Evolutionary conservation across 2,113 vertebrate species (phyloP), one percentile per base, ranked within the genome.

Genomic region (Antennarius striatus): DNA sequence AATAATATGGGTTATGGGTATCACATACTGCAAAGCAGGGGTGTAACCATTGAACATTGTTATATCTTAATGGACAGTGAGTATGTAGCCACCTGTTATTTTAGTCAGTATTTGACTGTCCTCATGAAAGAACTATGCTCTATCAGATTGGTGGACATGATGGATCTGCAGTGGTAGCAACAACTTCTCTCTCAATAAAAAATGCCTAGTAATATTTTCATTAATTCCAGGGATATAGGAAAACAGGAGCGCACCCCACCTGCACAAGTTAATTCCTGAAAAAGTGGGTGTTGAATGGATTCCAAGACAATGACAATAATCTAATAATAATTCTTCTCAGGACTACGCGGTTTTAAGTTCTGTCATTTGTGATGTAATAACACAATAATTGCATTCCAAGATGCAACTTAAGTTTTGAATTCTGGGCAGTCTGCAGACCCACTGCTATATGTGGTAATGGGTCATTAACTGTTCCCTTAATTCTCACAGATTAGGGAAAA

Each of bases 51-150:
- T 43, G n/a, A 48, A 40, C 14, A 10, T 6, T 45, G 30, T 39
- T 50, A 14, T 36, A 58, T 74, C 51, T 42, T 61, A 60, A 74
- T 28, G 36, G 68, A 63, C 60, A 83, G 82, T 77, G 66, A 81
- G 45, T 71, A 82, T 82, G 82, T 86, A 81, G 85, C 81, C 53
- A 4, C 48, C 49, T 74, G 54, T 80, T 68, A 68, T 54, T 68
- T 73, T 56, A 73, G 66, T 79, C 71, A 73, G 65, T 74, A 59
- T 70, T 84, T 75, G 63, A 86, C 72, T 70, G 72, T 67, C n/a
- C 42, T 78, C 61, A 48, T 48, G 63, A 83, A 67, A 51, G 46
- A n/a, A 43, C 52, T 63, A 72, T 58, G 56, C 66, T 80, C 77
- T 65, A 58, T 49, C 29, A 52, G 28, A 58, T 30, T 49, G 43